These are phyloP conservation scores for Scaptomyza reducta DNA, from an alignment of 2,888 invertebrate species.

Conservation along the genomic window DNA sequence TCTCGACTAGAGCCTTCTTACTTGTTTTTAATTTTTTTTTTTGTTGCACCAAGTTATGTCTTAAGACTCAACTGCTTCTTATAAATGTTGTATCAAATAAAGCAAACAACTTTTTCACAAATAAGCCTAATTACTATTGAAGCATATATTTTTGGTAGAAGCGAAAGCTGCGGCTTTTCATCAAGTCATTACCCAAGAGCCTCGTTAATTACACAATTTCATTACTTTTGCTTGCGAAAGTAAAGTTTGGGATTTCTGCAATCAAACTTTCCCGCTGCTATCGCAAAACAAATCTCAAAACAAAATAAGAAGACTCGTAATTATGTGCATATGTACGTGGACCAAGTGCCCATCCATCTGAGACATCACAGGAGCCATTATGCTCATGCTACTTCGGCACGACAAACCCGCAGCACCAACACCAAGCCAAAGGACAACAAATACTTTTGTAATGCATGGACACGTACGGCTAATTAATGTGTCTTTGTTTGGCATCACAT, in stretches of 20 bases:
- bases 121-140: background rate
- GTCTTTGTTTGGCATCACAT: conserved; percentile 60
- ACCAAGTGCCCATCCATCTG: conserved; percentile 66
- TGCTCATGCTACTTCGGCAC: conserved; percentile 23
- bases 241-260: conserved; percentile 73
- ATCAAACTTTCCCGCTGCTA: conserved; percentile 68
- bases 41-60: too few relatives aligned
- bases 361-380: conserved; percentile 83
- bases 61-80: too few relatives aligned
- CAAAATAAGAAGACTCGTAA: conserved; percentile 52
- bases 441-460: conserved; percentile 75
- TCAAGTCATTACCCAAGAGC: conserved; percentile 63
- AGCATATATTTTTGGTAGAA: conserved; percentile 26
- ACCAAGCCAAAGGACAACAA: conserved; percentile 74
- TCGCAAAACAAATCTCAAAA: conserved; percentile 28
- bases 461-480: conserved; percentile 76
- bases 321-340: conserved; percentile 62
- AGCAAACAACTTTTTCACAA: conserved; percentile 31
- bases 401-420: conserved; percentile 45
- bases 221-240: conserved; percentile 69
- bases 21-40: too few relatives aligned
- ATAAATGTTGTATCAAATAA: background rate
- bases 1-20: too few relatives aligned
- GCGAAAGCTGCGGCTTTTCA: conserved; percentile 52
- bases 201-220: conserved; percentile 76